Evolutionary conservation across 2,888 invertebrate species (phyloP).

Genomic region (Epicampocera succincta): DNA sequence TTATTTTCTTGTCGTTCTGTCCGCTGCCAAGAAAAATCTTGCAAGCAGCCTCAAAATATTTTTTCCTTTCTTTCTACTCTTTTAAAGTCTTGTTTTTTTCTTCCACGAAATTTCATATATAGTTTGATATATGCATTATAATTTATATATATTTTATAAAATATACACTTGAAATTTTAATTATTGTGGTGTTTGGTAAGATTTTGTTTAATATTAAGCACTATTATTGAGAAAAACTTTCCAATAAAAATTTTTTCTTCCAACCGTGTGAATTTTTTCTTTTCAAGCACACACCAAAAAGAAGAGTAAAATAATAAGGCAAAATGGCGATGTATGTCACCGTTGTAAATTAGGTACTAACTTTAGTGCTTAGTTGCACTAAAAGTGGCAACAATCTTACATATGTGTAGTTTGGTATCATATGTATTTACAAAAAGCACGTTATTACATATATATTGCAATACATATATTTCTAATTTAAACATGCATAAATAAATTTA

Average conservation of each 20-base stretch:
- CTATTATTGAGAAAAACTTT: conserved; percentile 49
- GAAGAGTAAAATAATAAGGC: conserved; percentile 71
- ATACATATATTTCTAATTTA: no score
- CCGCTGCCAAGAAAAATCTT: conserved; percentile 44
- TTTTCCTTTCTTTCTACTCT: conserved; percentile 37
- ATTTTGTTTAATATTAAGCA: conserved; percentile 41
- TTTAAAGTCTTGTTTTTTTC: conserved; percentile 43
- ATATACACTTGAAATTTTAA: conserved; percentile 17
- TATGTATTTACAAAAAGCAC: no score
- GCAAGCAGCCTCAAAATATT: conserved; percentile 48
- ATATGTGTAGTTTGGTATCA: no score
- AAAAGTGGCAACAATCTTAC: background rate
- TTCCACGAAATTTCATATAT: conserved; percentile 44
- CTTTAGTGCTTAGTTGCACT: conserved; percentile 1
- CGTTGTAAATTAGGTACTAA: conserved; percentile 26
- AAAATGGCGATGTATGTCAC: conserved; percentile 76
- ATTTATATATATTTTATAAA: conserved; percentile 38
- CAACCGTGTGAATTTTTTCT: conserved; percentile 70
- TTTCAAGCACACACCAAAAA: conserved; percentile 60
- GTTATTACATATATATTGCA: no score
- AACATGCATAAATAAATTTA: no score
- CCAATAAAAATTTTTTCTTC: conserved; percentile 55
- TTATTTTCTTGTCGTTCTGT: conserved; percentile 29
- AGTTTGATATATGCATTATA: conserved; percentile 39
- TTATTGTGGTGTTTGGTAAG: conserved; percentile 13